Evolutionary conservation across 2,888 invertebrate genomes (phyloP).

Genomic region (Brachypalpus laphriformis): DNA sequence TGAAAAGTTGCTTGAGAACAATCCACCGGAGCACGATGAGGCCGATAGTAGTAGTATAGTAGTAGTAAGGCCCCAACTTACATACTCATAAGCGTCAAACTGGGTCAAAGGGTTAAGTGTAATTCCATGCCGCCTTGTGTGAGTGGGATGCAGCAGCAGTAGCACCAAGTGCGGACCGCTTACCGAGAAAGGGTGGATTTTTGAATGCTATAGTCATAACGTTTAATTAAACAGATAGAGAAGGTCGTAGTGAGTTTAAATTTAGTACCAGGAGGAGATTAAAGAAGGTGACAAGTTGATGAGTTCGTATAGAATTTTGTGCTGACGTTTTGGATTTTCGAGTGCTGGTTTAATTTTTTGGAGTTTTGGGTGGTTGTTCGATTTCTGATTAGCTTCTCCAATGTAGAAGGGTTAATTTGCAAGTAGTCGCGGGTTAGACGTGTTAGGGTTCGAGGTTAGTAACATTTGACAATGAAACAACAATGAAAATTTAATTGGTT

Average conservation of each 20-base stretch:
- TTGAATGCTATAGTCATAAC: slow-evolving; percentile 67
- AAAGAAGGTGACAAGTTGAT: slow-evolving; percentile 70
- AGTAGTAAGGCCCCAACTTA: slow-evolving; percentile 55
- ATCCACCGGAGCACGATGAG: slow-evolving; percentile 53
- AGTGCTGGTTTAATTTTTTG: background rate
- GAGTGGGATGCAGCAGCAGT: background rate
- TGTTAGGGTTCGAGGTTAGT: background rate
- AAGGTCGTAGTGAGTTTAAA: slow-evolving; percentile 68
- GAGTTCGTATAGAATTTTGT: slow-evolving; percentile 68
- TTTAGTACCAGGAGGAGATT: slow-evolving; percentile 53
- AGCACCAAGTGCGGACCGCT: slow-evolving; percentile 1
- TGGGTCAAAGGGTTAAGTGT: slow-evolving; percentile 72
- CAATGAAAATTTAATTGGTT: too few species aligned
- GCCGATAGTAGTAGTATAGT: slow-evolving; percentile 41
- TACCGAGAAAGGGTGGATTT: slow-evolving; percentile 50
- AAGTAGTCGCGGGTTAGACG: background rate
- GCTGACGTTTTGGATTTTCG: slow-evolving; percentile 49
- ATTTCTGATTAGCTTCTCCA: background rate
- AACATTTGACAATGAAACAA: too few species aligned
- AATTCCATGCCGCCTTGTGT: slow-evolving; percentile 37
- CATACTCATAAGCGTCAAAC: slow-evolving; percentile 66
- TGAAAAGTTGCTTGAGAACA: slow-evolving; percentile 65
- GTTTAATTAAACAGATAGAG: slow-evolving; percentile 72
- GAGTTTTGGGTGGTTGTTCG: background rate
- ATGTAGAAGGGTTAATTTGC: background rate